A percentile compares a stretch with the other conserved stretches of the same genome.
Evolutionary conservation across 1,140 invertebrate genomes (phyloP).

Genomic region (Eulimnadia texana): DNA sequence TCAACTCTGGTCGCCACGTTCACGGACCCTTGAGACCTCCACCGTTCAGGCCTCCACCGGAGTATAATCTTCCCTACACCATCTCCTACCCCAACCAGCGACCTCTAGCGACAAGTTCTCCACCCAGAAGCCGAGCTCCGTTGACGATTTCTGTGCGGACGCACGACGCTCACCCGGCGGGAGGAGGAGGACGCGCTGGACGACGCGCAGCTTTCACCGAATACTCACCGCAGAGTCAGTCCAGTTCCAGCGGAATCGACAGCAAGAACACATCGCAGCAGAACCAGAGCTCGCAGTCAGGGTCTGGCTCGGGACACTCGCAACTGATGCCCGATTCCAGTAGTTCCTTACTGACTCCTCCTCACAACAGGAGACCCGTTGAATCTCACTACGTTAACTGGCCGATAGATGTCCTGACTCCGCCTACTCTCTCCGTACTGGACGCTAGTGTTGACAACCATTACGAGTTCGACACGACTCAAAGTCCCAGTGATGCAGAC

Average conservation of each 20-base stretch:
- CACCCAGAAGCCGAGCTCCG: slow-evolving; percentile 19
- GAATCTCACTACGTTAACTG: slow-evolving; percentile 35
- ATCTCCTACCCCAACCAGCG: slow-evolving; percentile 21
- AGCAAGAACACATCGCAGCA: slow-evolving; percentile 78
- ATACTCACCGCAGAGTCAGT: slow-evolving; percentile 67
- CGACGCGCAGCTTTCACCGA: slow-evolving; percentile 35
- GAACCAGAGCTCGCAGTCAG: slow-evolving; percentile 46
- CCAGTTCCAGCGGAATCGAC: slow-evolving; percentile 72
- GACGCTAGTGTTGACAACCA: slow-evolving; percentile 86
- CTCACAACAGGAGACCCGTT: slow-evolving; percentile 29
- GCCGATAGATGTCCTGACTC: slow-evolving; percentile 28
- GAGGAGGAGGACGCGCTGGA: slow-evolving; percentile 2
- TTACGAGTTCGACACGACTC: slow-evolving; percentile 71
- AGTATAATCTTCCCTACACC: slow-evolving; percentile 4
- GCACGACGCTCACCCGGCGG: slow-evolving; percentile 30
- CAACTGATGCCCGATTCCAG: slow-evolving; percentile 38
- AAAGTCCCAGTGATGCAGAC: slow-evolving; percentile 19
- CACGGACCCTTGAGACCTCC: slow-evolving; percentile 13
- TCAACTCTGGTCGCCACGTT: slow-evolving; percentile 22
- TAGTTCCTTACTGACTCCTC: slow-evolving; percentile 44
- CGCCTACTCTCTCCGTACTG: slow-evolving; percentile 27
- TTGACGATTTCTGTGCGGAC: slow-evolving; percentile 7
- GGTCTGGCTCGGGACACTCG: slow-evolving; percentile 19
- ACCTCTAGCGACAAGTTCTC: slow-evolving; percentile 29
- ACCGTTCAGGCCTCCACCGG: slow-evolving; percentile 11